These are phyloP conservation scores for Hydrozoanthus gracilis DNA, from an alignment of 92 coral and sea anemone genomes.

Conservation along the genomic window DNA sequence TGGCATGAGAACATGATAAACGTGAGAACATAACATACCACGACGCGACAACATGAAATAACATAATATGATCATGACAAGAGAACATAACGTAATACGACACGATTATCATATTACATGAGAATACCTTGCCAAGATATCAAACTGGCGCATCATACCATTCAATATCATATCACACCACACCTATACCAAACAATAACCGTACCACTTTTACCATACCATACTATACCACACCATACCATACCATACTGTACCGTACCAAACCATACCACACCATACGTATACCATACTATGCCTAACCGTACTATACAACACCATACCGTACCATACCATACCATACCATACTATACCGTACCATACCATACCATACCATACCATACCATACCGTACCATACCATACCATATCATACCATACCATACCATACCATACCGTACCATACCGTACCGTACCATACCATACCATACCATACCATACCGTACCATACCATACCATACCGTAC, in stretches of 20 bases:
- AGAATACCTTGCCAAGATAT: too few species aligned
- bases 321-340: slow-evolving; percentile 20
- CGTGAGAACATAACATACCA: too few species aligned
- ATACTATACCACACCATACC: neutral
- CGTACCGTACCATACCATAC: slow-evolving; percentile 48
- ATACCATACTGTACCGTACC: neutral
- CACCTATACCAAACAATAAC: neutral
- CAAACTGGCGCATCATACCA: too few species aligned
- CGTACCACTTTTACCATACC: too few species aligned
- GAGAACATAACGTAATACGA: too few species aligned
- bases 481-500: slow-evolving; percentile 47
- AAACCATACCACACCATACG: neutral
- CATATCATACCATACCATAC: slow-evolving; percentile 37
- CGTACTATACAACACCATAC: slow-evolving; percentile 27
- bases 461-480: slow-evolving; percentile 49
- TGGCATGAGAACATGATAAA: too few species aligned
- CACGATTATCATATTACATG: too few species aligned
- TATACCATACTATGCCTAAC: slow-evolving; percentile 39
- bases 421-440: slow-evolving; percentile 37
- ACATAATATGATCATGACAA: too few species aligned
- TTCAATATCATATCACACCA: neutral
- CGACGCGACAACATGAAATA: too few species aligned
- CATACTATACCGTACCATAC: slow-evolving; percentile 36
- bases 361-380: slow-evolving; percentile 35
- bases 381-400: slow-evolving; percentile 38